Evolutionary conservation across 2,888 invertebrate species (phyloP), one percentile per base, ranked within the genome.

Genomic region (Pristionchus maxplancki): DNA sequence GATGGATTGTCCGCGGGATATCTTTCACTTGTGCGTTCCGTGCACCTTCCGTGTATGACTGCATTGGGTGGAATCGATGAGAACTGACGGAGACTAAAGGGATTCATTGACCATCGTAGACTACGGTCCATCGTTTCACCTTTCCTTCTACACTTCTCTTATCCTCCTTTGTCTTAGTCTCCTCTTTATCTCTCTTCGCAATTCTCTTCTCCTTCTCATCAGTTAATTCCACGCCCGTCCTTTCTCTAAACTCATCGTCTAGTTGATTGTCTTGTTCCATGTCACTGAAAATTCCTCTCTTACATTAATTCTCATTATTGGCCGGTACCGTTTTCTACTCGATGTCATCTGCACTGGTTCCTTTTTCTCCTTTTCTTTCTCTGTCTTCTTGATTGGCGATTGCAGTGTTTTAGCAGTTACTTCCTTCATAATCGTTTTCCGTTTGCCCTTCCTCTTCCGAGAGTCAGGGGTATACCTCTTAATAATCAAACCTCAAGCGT

Each of bases 281-380:
- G 0, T 82, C 50, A 48, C 15, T 91, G 89, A 83, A 90, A 91
- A 48, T 44, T 11, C 44, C 6, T 11, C 44, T 11, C 11, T 44
- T 44, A 44, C 44, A 6, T 6, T 44, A 44, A 6, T 44, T 11
- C 44, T 44, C 44, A 9, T 9, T 11, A 44, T 6, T 44, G 11
- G 6, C 44, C 44, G 6, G 11, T 44, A 44, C 44, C 44, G 44
- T 44, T 6, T 6, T 44, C 44, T 11, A 11, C 44, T 44, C 44
- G 44, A 44, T 20, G 20, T 6, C 20, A 20, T 53, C 17, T 53
- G 53, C n/a, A n/a, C n/a, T n/a, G n/a, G n/a, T 53, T 53, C 24
- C 53, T 53, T 53, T 11, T 44, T 44, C 44, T 44, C 44, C 53
- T 53, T 53, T 24, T 53, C 53, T 17, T 20, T 53, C 20, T 53